Base-by-base conservation (phyloP, 2,888 invertebrate genomes). In the Epinotia demarniana region DNA sequence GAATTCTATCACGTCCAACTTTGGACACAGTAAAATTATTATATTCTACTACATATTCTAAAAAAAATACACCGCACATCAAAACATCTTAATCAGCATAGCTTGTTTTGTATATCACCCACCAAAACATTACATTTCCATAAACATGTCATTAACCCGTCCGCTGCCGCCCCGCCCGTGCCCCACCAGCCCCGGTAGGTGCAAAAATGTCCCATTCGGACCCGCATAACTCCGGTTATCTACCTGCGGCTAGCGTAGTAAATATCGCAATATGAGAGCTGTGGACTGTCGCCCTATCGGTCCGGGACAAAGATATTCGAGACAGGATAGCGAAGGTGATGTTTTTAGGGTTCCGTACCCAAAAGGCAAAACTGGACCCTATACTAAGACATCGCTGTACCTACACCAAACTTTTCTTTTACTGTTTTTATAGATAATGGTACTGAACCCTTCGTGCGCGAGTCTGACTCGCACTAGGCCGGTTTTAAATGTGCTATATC, bases 181-280 rank as follows among this genome's bases (percentile, higher is more conserved):
- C 18, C n/a, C 81, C 82, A 72, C 49, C 57, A 77, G 77, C 78
- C 16, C 18, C 78, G 80, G 76, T 82, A 85, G 84, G 89, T 86
- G 89, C 91, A 91, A 90, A 91, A 91, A 90, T 91, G 87, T 88
- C 87, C 83, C 81, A 79, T 80, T 81, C 77, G 81, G 83, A 87
- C 91, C 92, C 89, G 82, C 87, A 90, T 91, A 87, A 90, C 79
- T 90, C 89, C 88, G 87, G 81, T 84, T 90, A 89, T 90, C 89
- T 91, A 89, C 90, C 91, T 91, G 85, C 84, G 83, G 79, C 82
- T 88, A 88, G 87, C 86, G 85, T 87, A 86, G 90, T 92, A 91
- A 90, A 90, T 91, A 91, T 87, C 84, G 85, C 86, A 82, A 88
- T 87, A 90, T 90, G 89, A 90, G 91, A 89, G 85, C 86, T 78